Evolutionary conservation across 2,888 invertebrate species (phyloP).

Genomic region (Abrostola triplasia): DNA sequence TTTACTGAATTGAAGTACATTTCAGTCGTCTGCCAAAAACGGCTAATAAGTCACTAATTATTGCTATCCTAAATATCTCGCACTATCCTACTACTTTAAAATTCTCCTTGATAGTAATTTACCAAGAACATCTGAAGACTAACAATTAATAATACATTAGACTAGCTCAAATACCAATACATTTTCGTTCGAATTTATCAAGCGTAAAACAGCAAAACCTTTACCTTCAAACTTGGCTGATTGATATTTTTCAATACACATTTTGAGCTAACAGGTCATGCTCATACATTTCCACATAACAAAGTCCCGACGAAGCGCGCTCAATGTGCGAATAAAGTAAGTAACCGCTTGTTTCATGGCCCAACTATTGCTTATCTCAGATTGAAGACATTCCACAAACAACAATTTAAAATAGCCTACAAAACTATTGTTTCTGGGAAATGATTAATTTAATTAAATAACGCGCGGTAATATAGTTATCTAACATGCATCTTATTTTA

Average conservation of each 20-base stretch:
- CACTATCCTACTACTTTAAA: background rate
- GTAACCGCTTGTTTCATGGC: slow-evolving; percentile 46
- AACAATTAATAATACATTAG: background rate
- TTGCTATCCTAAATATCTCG: slow-evolving; percentile 23
- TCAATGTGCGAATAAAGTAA: background rate
- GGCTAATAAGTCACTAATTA: slow-evolving; percentile 32
- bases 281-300: background rate
- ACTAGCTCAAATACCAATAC: too few species aligned
- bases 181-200: too few species aligned
- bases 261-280: too few species aligned
- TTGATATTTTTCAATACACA: too few species aligned
- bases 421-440: slow-evolving; percentile 21
- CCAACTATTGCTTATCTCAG: slow-evolving; percentile 29
- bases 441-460: slow-evolving; percentile 21
- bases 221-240: too few species aligned
- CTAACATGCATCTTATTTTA: slow-evolving; percentile 24
- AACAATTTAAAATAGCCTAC: slow-evolving; percentile 16
- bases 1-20: background rate
- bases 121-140: slow-evolving; percentile 8
- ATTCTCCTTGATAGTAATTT: slow-evolving; percentile 1
- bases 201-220: too few species aligned
- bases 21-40: background rate
- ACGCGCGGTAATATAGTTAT: slow-evolving; percentile 33
- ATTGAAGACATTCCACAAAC: slow-evolving; percentile 24
- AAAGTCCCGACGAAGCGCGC: background rate